Evolutionary conservation across 2,113 vertebrate species (phyloP).

Genomic region (Tetrao urogallus): DNA sequence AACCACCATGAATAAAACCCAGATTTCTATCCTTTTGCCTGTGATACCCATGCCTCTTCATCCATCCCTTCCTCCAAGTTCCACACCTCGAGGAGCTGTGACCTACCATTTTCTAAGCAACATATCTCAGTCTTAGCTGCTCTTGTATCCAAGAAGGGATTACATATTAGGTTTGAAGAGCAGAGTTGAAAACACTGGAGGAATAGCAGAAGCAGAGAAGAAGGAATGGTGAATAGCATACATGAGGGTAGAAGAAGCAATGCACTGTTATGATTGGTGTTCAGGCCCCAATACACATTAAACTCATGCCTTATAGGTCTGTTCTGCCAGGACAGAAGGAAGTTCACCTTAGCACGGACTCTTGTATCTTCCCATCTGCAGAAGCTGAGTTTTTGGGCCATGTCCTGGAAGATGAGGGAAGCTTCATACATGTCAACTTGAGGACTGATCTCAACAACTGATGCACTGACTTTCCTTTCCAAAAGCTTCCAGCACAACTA

Average conservation of each 20-base stretch:
- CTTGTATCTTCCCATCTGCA: background rate
- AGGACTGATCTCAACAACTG: background rate
- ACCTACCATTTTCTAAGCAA: background rate
- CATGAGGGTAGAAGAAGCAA: background rate
- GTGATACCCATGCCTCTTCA: background rate
- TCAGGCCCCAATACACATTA: fast-evolving
- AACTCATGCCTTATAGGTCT: background rate
- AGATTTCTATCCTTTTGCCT: background rate
- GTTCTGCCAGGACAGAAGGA: fast-evolving
- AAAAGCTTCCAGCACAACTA: background rate
- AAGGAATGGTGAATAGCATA: too few species aligned
- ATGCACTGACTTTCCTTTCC: background rate
- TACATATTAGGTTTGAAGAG: background rate
- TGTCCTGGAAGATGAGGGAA: background rate
- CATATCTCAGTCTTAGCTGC: fast-evolving
- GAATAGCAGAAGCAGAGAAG: background rate
- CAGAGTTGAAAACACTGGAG: background rate
- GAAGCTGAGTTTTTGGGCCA: background rate
- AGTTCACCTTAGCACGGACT: fast-evolving
- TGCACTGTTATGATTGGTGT: background rate
- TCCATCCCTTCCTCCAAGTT: background rate
- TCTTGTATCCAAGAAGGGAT: background rate
- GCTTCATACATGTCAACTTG: too few species aligned
- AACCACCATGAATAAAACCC: background rate
- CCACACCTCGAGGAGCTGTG: background rate